Percentiles rank a stretch among this genome's conserved stretches.
These are phyloP conservation scores for Piezodorus guildinii DNA, from an alignment of 1,140 invertebrate genomes.

Conservation along the genomic window DNA sequence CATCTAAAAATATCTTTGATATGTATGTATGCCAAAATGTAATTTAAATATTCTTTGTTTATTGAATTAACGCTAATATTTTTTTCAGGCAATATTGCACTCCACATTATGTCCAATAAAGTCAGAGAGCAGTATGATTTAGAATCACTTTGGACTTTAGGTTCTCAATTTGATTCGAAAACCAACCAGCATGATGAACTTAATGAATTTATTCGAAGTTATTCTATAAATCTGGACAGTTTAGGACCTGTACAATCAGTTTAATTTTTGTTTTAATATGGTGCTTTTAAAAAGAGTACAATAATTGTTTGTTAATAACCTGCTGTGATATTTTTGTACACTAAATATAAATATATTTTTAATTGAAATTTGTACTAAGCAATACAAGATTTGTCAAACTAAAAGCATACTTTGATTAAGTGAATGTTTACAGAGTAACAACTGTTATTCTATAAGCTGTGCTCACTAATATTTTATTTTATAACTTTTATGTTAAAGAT, in stretches of 20 bases:
- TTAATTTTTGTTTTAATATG: too few species aligned
- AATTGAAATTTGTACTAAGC: too few species aligned
- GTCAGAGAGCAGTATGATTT: slow-evolving; percentile 67
- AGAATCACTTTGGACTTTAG: slow-evolving; percentile 81
- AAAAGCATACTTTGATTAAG: too few species aligned
- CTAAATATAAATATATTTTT: too few species aligned
- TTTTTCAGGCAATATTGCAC: slow-evolving; percentile 68
- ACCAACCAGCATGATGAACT: slow-evolving; percentile 44
- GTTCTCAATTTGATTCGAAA: slow-evolving; percentile 63
- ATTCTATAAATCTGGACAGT: slow-evolving; percentile 47
- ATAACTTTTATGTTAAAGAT: too few species aligned
- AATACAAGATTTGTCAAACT: too few species aligned
- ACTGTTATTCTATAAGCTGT: too few species aligned
- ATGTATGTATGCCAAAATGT: not conserved
- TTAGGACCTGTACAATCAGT: slow-evolving; percentile 37
- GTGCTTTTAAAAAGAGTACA: too few species aligned
- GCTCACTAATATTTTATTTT: too few species aligned
- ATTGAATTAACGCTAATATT: not conserved
- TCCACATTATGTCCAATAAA: slow-evolving; percentile 73
- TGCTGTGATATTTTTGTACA: too few species aligned
- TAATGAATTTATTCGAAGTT: slow-evolving; percentile 46
- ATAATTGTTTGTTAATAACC: too few species aligned
- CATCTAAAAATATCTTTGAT: not conserved
- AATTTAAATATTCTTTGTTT: not conserved
- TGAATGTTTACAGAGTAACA: too few species aligned